Conservation (phyloP, 2,113 vertebrate species). For the Beaufortia kweichowensis region DNA sequence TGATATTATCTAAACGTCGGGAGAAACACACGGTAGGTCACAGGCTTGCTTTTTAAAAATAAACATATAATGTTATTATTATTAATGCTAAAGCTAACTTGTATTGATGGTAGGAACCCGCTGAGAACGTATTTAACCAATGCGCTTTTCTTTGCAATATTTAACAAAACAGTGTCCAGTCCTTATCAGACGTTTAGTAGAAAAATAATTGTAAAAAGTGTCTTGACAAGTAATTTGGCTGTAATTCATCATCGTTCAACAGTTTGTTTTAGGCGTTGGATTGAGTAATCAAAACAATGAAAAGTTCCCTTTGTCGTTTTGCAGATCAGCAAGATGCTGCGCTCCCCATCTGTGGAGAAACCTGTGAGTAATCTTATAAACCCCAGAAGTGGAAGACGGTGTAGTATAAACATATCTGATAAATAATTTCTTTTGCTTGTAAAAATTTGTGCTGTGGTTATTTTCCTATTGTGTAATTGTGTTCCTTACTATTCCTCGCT, state of each 20-base stretch:
- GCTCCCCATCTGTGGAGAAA: conserved; percentile 8
- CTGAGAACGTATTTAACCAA: not conserved
- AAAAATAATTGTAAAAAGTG: not conserved
- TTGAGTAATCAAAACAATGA: not conserved
- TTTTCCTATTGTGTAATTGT: too few species aligned
- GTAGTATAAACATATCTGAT: too few species aligned
- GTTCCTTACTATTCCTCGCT: too few species aligned
- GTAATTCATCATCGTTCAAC: not conserved
- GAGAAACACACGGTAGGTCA: conserved; percentile 29
- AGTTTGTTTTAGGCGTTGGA: not conserved
- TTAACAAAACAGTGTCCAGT: not conserved
- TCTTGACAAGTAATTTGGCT: not conserved
- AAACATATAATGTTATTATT: not conserved
- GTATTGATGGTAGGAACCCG: not conserved
- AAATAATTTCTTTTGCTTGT: too few species aligned
- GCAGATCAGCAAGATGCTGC: conserved; percentile 41
- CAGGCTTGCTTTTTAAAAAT: not conserved
- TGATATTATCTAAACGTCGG: not conserved
- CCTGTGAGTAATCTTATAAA: conserved; percentile 28
- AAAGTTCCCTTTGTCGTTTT: not conserved
- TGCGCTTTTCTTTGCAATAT: not conserved
- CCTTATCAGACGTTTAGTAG: not conserved
- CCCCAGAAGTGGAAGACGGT: not conserved
- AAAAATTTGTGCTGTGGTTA: too few species aligned
- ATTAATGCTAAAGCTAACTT: conserved; percentile 18